These are phyloP conservation scores for Biston betularia DNA, from an alignment of 2,888 invertebrate species.

Conservation along the genomic window DNA sequence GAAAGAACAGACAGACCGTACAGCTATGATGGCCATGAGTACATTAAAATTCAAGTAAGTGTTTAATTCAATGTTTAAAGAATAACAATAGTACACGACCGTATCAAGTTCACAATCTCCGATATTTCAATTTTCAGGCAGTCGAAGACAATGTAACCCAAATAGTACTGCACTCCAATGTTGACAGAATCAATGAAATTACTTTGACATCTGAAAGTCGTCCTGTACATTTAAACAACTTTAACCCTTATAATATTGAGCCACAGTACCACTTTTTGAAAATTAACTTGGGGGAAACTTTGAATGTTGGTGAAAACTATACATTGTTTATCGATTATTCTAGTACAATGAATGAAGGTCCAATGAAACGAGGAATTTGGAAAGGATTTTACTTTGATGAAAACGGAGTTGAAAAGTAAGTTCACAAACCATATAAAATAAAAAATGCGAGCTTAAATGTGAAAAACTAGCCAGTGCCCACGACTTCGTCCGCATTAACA, in stretches of 20 bases:
- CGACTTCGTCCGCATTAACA: too few species aligned
- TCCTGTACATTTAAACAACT: slow-evolving; percentile 46
- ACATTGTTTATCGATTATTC: slow-evolving; percentile 76
- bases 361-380: slow-evolving; percentile 81
- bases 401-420: slow-evolving; percentile 67
- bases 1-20: slow-evolving; percentile 68
- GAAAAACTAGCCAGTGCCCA: too few species aligned
- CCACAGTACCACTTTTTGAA: slow-evolving; percentile 77
- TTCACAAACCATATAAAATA: background rate
- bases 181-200: slow-evolving; percentile 62
- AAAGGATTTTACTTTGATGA: slow-evolving; percentile 74
- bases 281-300: slow-evolving; percentile 61
- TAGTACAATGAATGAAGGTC: slow-evolving; percentile 82
- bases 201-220: slow-evolving; percentile 43
- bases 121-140: slow-evolving; percentile 57
- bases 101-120: background rate
- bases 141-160: slow-evolving; percentile 61
- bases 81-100: background rate
- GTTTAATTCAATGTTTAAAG: background rate
- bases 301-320: slow-evolving; percentile 66
- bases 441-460: too few species aligned
- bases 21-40: slow-evolving; percentile 71
- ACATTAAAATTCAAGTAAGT: slow-evolving; percentile 69
- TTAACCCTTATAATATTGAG: slow-evolving; percentile 51
- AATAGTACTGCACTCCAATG: slow-evolving; percentile 82